phyloP scores from a whole-genome alignment of 2,113 vertebrate genomes.

The Ochotona princeps region DNA sequence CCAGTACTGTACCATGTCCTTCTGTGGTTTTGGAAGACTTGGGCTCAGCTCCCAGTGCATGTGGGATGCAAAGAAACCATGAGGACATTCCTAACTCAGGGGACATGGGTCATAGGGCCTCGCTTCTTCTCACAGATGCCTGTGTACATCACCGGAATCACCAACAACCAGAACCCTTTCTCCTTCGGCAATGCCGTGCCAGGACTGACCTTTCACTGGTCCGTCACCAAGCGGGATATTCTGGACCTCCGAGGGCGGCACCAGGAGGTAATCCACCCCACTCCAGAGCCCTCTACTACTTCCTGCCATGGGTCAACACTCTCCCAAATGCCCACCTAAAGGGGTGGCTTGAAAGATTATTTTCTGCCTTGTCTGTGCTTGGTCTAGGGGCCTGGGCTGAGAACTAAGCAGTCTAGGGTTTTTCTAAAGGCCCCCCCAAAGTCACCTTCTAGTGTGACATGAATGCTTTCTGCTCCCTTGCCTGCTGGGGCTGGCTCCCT shows the following conservation, averaged over 20 bases:
- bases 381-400: background rate
- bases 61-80: accelerated
- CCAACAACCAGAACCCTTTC: slow-evolving; percentile 95
- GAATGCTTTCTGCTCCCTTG: accelerated
- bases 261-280: slow-evolving; percentile 87
- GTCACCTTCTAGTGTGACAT: accelerated
- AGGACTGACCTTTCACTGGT: slow-evolving; percentile 94
- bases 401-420: background rate
- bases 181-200: slow-evolving; percentile 94
- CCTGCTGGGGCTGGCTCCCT: background rate
- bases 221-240: slow-evolving; percentile 93
- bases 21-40: background rate
- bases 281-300: accelerated
- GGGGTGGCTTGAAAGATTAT: background rate
- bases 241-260: slow-evolving; percentile 92
- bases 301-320: too few species aligned
- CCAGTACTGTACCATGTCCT: accelerated
- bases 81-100: accelerated
- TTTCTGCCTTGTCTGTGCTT: background rate
- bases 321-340: background rate
- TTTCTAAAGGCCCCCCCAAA: background rate
- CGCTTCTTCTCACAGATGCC: slow-evolving; percentile 87
- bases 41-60: accelerated
- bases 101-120: background rate
- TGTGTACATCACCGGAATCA: slow-evolving; percentile 94